Evolutionary conservation across 2,888 invertebrate genomes (phyloP).

Genomic region (Sturmia bella): DNA sequence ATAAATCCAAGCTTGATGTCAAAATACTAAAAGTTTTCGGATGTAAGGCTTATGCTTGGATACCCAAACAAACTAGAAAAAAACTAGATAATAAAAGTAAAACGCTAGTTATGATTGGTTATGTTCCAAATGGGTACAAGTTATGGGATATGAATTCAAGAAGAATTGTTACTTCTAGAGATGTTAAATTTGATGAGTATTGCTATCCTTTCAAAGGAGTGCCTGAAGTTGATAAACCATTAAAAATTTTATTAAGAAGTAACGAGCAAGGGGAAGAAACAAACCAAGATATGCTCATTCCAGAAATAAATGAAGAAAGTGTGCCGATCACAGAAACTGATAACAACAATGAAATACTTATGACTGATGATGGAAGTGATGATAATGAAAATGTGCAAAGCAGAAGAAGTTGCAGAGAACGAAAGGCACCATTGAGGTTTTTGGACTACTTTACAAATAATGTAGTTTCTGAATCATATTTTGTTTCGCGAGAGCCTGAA

Average conservation of each 20-base stretch:
- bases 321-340: too few species aligned
- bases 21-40: constrained; percentile 42
- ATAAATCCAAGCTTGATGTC: neutral
- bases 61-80: constrained; percentile 59
- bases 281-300: too few species aligned
- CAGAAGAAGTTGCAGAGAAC: too few species aligned
- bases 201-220: neutral
- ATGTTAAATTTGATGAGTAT: constrained; percentile 35
- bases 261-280: too few species aligned
- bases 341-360: too few species aligned
- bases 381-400: too few species aligned
- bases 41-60: constrained; percentile 23
- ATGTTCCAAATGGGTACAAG: constrained; percentile 49
- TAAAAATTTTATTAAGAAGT: neutral
- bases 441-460: too few species aligned
- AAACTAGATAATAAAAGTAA: constrained; percentile 65
- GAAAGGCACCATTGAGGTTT: too few species aligned
- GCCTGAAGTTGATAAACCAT: constrained; percentile 22
- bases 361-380: too few species aligned
- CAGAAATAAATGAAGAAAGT: too few species aligned
- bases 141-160: constrained; percentile 1
- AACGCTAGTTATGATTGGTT: constrained; percentile 58
- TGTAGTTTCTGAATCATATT: neutral
- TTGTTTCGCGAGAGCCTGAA: constrained; percentile 15
- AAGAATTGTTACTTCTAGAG: constrained; percentile 38